These are phyloP conservation scores for Hycleus cichorii DNA, from an alignment of 1,140 invertebrate species.

Conservation along the genomic window DNA sequence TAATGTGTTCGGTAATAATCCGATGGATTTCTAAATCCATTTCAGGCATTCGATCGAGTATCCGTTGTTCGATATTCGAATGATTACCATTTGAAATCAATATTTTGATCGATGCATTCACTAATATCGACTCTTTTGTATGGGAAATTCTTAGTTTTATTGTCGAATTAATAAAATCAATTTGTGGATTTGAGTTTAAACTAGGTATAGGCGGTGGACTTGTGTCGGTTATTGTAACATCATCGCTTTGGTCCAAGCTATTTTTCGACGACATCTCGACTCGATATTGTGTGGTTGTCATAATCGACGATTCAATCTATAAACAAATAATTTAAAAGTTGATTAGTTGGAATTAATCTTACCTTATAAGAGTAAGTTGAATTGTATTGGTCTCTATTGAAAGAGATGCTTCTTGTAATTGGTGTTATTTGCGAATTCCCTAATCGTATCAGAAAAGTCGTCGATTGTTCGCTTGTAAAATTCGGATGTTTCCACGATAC, in stretches of 20 bases:
- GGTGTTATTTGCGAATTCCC: neutral
- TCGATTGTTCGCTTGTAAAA: constrained; percentile 5
- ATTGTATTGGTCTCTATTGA: neutral
- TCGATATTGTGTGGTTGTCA: neutral
- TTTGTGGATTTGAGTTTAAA: neutral
- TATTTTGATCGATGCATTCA: too few relatives aligned
- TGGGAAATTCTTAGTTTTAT: neutral
- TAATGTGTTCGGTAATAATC: too few relatives aligned
- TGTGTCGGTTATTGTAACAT: neutral
- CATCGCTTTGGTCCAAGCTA: neutral
- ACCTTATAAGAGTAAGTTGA: neutral
- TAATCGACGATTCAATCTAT: neutral
- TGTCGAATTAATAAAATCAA: neutral
- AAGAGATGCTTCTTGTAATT: neutral
- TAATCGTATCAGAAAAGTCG: constrained; percentile 1
- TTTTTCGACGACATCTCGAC: neutral
- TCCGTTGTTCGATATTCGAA: too few relatives aligned
- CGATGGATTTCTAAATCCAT: too few relatives aligned
- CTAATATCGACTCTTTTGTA: too few relatives aligned
- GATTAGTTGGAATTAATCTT: neutral
- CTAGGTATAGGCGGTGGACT: neutral
- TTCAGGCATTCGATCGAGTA: too few relatives aligned
- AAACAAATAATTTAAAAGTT: neutral
- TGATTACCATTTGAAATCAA: too few relatives aligned
- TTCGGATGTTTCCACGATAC: constrained; percentile 16